Percentiles rank a stretch among this genome's conserved stretches.
Conservation (phyloP, 1,140 invertebrate genomes). For the Cataglyphis hispanica region DNA sequence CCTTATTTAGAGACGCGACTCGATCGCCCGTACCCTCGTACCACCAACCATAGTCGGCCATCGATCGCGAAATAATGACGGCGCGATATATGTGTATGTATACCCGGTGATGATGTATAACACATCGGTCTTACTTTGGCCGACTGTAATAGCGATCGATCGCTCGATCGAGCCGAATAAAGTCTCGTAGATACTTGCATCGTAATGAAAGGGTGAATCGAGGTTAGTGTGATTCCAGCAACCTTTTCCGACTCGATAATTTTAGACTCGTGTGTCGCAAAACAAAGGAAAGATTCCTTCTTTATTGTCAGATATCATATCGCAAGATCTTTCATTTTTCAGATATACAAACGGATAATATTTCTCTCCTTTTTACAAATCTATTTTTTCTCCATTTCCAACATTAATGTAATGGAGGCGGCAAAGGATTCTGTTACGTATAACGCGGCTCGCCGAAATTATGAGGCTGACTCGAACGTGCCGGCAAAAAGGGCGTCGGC, state of each 20-base stretch:
- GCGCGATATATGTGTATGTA: not conserved
- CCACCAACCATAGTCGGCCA: conserved; percentile 37
- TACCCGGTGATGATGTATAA: not conserved
- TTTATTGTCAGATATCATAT: not conserved
- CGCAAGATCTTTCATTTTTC: not conserved
- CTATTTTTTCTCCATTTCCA: not conserved
- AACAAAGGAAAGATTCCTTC: too few species aligned
- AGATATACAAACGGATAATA: not conserved
- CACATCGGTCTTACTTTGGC: conserved; percentile 28
- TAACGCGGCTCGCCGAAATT: conserved; percentile 38
- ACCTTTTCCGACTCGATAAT: conserved; percentile 3
- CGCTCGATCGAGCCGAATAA: conserved; percentile 30
- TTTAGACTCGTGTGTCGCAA: not conserved
- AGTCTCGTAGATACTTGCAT: not conserved
- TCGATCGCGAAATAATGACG: conserved; percentile 58
- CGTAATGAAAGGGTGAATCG: not conserved
- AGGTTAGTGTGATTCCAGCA: conserved; percentile 18
- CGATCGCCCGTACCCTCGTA: conserved; percentile 36
- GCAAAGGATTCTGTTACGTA: not conserved
- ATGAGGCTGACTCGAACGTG: conserved; percentile 61
- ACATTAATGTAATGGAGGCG: not conserved
- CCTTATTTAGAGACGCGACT: conserved; percentile 53
- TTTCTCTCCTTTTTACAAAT: not conserved
- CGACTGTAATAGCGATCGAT: conserved; percentile 28
- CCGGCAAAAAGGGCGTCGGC: conserved; percentile 67